Evolutionary conservation across 2,888 invertebrate species (phyloP).

Genomic region (Melanargia galathea): DNA sequence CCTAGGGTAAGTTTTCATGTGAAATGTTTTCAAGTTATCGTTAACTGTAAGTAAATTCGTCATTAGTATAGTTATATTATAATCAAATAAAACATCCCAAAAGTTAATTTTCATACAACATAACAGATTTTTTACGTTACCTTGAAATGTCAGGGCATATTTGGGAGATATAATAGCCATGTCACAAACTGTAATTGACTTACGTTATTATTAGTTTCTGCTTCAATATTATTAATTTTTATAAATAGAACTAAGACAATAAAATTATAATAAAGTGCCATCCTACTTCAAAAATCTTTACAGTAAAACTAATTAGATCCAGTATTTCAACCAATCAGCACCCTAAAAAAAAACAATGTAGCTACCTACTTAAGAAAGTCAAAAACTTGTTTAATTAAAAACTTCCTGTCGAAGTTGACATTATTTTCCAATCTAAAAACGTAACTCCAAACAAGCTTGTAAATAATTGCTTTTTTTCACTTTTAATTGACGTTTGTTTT

Average conservation of each 20-base stretch:
- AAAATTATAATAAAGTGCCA: constrained; percentile 4
- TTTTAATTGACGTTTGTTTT: constrained; percentile 6
- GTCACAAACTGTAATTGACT: no score
- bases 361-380: not conserved
- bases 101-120: no score
- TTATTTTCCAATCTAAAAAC: not conserved
- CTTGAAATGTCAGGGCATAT: no score
- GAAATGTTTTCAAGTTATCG: no score
- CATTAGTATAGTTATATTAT: no score
- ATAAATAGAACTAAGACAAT: not conserved
- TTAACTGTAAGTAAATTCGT: no score
- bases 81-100: no score
- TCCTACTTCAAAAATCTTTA: not conserved
- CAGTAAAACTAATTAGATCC: not conserved
- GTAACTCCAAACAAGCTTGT: constrained; percentile 9
- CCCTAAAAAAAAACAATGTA: constrained; percentile 1
- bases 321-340: not conserved
- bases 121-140: no score
- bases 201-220: not conserved
- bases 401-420: constrained; percentile 4
- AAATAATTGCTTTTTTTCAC: not conserved
- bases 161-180: no score
- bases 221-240: not conserved
- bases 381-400: constrained; percentile 20
- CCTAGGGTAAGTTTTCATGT: no score